phyloP scores from a whole-genome alignment of 2,113 vertebrate species.

The Astur gentilis region DNA sequence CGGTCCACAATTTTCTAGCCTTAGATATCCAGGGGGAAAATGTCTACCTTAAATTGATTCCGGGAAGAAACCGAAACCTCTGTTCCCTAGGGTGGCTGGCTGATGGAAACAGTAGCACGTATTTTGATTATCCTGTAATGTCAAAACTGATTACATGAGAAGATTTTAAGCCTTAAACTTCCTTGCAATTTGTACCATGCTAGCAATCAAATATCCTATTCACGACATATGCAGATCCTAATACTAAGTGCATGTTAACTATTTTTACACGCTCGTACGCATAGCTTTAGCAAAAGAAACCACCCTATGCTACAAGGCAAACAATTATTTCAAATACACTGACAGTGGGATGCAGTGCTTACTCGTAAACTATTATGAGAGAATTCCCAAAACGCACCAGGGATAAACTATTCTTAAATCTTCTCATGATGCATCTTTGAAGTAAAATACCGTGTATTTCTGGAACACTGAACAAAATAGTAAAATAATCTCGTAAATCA shows the following conservation, averaged over 20 bases:
- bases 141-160: conserved; percentile 10
- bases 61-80: neutral
- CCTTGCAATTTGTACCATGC: neutral
- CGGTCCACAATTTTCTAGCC: neutral
- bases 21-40: neutral
- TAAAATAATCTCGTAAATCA: neutral
- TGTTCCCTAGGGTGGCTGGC: neutral
- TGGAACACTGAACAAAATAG: neutral
- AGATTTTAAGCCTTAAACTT: conserved; percentile 18
- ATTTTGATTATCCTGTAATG: conserved; percentile 13
- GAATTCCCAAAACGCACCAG: neutral
- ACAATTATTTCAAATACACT: neutral
- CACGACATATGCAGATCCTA: neutral
- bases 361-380: neutral
- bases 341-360: neutral
- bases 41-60: neutral
- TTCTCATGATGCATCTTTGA: neutral
- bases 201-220: conserved; percentile 1
- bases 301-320: neutral
- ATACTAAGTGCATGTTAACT: neutral
- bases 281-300: neutral
- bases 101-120: neutral
- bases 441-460: neutral
- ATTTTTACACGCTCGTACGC: neutral
- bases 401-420: neutral